Conservation (phyloP, 2,113 vertebrate genomes). For the Sciurus niger region DNA sequence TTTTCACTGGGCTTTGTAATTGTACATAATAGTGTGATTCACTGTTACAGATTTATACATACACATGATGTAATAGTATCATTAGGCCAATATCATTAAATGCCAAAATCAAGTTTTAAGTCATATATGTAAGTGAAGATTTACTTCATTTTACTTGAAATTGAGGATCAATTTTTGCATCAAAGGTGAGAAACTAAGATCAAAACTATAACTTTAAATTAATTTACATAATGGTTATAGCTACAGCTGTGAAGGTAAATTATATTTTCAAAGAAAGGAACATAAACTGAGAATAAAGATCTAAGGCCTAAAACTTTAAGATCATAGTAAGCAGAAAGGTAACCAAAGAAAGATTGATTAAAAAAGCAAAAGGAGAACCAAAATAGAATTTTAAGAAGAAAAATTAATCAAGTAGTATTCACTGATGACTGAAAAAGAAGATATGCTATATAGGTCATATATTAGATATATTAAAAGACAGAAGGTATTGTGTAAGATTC, state of each 20-base stretch:
- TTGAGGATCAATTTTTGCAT: not conserved
- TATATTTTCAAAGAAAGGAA: slow-evolving; percentile 47
- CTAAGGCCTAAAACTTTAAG: not conserved
- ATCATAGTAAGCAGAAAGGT: not conserved
- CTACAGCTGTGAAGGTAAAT: not conserved
- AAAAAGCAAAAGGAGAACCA: slow-evolving; percentile 11
- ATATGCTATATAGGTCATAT: not conserved
- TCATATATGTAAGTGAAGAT: not conserved
- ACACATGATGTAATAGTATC: too few relatives aligned
- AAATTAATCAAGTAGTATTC: slow-evolving; percentile 27
- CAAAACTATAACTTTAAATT: slow-evolving; percentile 17
- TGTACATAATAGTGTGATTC: too few relatives aligned
- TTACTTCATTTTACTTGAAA: not conserved
- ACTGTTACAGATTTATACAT: too few relatives aligned
- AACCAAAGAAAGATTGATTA: not conserved
- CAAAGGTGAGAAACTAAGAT: not conserved
- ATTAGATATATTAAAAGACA: slow-evolving; percentile 18
- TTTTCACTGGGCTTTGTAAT: not conserved
- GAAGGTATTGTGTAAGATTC: not conserved
- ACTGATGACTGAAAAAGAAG: slow-evolving; percentile 14
- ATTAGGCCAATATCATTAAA: too few relatives aligned
- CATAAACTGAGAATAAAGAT: not conserved
- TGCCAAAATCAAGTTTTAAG: not conserved
- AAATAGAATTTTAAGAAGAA: not conserved
- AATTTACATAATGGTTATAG: slow-evolving; percentile 10